These are phyloP conservation scores for Sebastes minor DNA, from an alignment of 2,797 vertebrate species.

Conservation along the genomic window DNA sequence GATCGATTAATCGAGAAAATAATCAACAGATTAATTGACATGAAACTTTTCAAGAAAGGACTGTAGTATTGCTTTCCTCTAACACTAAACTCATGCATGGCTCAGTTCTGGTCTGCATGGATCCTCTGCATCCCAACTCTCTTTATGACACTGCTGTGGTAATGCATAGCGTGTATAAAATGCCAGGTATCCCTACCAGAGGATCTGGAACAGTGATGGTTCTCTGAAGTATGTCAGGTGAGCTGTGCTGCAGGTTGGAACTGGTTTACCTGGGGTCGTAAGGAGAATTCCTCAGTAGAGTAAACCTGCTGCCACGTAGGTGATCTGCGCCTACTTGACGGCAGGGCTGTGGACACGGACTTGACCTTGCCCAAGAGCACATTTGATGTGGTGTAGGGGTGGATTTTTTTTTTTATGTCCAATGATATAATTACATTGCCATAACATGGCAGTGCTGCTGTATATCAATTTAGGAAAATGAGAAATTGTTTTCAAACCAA, in stretches of 20 bases:
- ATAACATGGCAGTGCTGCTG: neutral
- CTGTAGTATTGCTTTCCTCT: neutral
- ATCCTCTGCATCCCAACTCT: neutral
- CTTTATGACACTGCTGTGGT: neutral
- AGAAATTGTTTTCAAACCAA: slow-evolving; percentile 20
- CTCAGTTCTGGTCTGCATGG: neutral
- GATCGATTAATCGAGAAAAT: too few relatives aligned
- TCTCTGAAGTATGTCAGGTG: slow-evolving; percentile 51
- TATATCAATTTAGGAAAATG: neutral
- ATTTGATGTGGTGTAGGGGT: neutral
- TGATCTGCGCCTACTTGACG: slow-evolving; percentile 5
- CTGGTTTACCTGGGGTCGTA: slow-evolving; percentile 72
- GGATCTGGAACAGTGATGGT: slow-evolving; percentile 21
- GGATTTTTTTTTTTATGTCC: neutral
- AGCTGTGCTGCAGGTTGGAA: slow-evolving; percentile 76
- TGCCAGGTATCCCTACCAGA: slow-evolving; percentile 1
- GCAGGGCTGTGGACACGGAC: neutral
- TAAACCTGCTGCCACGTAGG: slow-evolving; percentile 60
- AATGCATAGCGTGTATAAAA: neutral
- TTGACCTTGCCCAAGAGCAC: slow-evolving; percentile 34
- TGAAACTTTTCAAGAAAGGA: neutral
- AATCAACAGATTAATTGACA: too few relatives aligned
- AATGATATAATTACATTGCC: neutral
- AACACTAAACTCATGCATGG: neutral
- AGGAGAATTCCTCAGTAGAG: slow-evolving; percentile 68